A percentile compares a stretch with the other conserved stretches of the same genome.
phyloP scores from a whole-genome alignment of 2,797 vertebrate genomes.

The Paramormyrops hopkinsi region DNA sequence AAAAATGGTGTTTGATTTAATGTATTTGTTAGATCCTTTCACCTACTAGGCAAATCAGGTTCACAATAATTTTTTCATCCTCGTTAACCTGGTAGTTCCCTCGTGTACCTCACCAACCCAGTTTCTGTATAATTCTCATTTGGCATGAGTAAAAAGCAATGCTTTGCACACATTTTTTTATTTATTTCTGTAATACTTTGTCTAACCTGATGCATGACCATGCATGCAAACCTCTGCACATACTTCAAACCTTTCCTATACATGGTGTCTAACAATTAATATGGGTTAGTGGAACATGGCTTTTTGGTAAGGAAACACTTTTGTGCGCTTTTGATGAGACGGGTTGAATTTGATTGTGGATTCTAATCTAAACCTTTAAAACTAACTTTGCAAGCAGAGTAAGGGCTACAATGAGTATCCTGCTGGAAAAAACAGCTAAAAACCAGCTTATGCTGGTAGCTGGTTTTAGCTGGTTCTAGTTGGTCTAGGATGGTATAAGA shows the following conservation, averaged over 20 bases:
- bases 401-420: neutral
- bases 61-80: constrained; percentile 35
- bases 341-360: neutral
- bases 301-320: neutral
- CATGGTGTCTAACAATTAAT: neutral
- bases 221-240: constrained; percentile 63
- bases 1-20: neutral
- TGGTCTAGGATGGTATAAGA: neutral
- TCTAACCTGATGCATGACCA: constrained; percentile 62
- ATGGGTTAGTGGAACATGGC: neutral
- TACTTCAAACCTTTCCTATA: constrained; percentile 40
- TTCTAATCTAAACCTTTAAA: neutral
- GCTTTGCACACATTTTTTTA: constrained; percentile 58
- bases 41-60: neutral
- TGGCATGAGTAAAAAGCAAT: constrained; percentile 57
- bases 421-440: neutral
- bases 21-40: neutral
- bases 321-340: neutral
- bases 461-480: neutral
- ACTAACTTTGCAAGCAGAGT: neutral
- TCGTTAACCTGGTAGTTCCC: constrained; percentile 66
- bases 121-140: constrained; percentile 28
- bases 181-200: constrained; percentile 54
- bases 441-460: neutral
- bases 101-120: constrained; percentile 35